A percentile compares a stretch with the other conserved stretches of the same genome.
Conservation (phyloP, 2,113 vertebrate genomes). For the Cranoglanis bouderius region DNA sequence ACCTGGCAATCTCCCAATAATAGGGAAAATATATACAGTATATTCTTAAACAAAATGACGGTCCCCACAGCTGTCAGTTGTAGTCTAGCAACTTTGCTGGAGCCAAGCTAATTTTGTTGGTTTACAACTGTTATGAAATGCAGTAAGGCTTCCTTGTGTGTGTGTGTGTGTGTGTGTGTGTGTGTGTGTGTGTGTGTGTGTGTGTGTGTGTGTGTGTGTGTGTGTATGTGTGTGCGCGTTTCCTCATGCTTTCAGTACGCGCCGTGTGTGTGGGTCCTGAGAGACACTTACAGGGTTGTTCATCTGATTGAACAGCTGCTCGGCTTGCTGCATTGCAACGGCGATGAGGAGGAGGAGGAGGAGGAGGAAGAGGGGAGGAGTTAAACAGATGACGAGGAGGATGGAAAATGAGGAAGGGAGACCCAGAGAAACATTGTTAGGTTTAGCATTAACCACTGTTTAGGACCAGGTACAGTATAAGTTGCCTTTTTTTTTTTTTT, state of each 20-base stretch:
- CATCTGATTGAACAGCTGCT: slow-evolving; percentile 99
- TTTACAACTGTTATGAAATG: neutral
- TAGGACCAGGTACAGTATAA: slow-evolving; percentile 29
- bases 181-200: neutral
- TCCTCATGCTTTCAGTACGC: slow-evolving; percentile 13
- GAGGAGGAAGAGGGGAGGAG: slow-evolving; percentile 76
- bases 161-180: neutral
- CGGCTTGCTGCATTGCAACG: slow-evolving; percentile 98
- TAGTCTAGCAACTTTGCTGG: neutral
- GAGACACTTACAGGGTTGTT: slow-evolving; percentile 97
- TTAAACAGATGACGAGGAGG: slow-evolving; percentile 56
- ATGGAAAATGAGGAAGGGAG: slow-evolving; percentile 73
- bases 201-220: slow-evolving; percentile 12
- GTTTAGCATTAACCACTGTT: slow-evolving; percentile 58
- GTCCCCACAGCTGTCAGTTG: neutral
- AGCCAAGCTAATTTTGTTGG: neutral
- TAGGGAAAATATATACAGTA: neutral
- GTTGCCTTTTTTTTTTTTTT: neutral
- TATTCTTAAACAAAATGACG: neutral
- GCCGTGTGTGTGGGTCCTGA: slow-evolving; percentile 75
- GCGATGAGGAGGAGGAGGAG: slow-evolving; percentile 58
- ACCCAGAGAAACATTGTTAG: slow-evolving; percentile 88
- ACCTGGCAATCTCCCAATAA: neutral
- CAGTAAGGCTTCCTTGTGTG: neutral
- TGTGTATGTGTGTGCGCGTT: neutral